Evolutionary conservation across 2,797 vertebrate genomes (phyloP).

Genomic region (Pangasius sanitwongsei): DNA sequence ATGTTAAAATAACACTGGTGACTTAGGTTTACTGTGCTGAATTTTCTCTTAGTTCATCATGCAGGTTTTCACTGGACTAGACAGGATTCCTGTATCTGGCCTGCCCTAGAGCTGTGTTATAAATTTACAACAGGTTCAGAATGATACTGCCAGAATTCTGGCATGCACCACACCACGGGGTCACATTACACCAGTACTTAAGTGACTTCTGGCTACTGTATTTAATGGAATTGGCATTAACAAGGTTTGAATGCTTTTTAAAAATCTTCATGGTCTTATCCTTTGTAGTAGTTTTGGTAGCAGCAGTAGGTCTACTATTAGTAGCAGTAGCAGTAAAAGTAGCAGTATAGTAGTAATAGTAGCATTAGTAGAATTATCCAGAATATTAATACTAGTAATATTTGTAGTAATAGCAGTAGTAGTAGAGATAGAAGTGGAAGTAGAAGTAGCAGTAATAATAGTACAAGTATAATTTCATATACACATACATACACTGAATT

Average conservation of each 20-base stretch:
- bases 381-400: neutral
- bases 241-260: neutral
- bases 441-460: neutral
- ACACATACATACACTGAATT: neutral
- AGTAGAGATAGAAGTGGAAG: neutral
- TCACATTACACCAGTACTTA: constrained; percentile 23
- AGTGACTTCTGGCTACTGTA: constrained; percentile 15
- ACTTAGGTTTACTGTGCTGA: neutral
- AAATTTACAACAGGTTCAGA: constrained; percentile 25
- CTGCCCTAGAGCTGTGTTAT: constrained; percentile 1
- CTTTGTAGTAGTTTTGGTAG: no score
- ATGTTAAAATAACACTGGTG: neutral
- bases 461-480: neutral
- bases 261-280: neutral
- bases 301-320: neutral
- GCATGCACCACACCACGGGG: constrained; percentile 14
- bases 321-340: neutral
- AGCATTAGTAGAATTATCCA: neutral
- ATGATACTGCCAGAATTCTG: constrained; percentile 39
- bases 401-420: neutral
- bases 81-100: neutral
- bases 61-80: neutral
- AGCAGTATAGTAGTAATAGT: neutral
- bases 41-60: neutral
- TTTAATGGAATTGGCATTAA: neutral